These are phyloP conservation scores for Encarsia formosa DNA, from an alignment of 2,888 invertebrate genomes.

Conservation along the genomic window DNA sequence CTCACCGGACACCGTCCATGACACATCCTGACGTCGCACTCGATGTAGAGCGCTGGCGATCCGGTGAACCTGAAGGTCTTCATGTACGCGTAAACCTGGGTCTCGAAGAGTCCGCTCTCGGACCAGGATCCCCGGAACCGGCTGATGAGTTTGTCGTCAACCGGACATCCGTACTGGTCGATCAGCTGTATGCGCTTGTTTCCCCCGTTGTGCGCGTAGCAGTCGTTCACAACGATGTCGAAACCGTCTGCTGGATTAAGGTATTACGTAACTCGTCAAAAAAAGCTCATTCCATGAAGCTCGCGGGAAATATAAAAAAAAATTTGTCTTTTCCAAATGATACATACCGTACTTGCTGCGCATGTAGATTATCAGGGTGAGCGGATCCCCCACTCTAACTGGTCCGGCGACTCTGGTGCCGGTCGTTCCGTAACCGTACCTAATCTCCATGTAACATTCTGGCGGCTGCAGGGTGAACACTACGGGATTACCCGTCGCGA, in stretches of 20 bases:
- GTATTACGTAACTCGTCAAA: too few relatives aligned
- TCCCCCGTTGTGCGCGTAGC: conserved; percentile 90
- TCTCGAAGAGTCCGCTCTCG: conserved; percentile 84
- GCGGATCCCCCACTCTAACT: conserved; percentile 86
- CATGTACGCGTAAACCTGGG: conserved; percentile 92
- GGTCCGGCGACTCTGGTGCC: conserved; percentile 84
- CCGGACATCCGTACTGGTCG: conserved; percentile 89
- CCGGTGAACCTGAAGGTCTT: conserved; percentile 92
- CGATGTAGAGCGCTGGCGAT: conserved; percentile 88
- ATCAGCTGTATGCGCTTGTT: conserved; percentile 87
- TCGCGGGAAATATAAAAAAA: conserved; percentile 1
- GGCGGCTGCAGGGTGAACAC: conserved; percentile 90
- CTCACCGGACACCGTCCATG: conserved; percentile 90
- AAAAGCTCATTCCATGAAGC: too few relatives aligned
- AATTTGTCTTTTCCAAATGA: conserved; percentile 27
- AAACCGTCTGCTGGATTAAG: conserved; percentile 73
- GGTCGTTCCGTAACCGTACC: conserved; percentile 83
- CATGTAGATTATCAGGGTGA: conserved; percentile 91
- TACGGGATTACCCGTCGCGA: conserved; percentile 90
- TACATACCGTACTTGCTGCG: conserved; percentile 84
- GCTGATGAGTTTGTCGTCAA: conserved; percentile 88
- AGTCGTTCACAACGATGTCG: conserved; percentile 91
- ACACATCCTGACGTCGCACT: conserved; percentile 93
- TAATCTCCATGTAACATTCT: conserved; percentile 93
- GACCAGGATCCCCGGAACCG: conserved; percentile 92